Conservation (phyloP, 2,113 vertebrate species). For the Podarcis raffonei region DNA sequence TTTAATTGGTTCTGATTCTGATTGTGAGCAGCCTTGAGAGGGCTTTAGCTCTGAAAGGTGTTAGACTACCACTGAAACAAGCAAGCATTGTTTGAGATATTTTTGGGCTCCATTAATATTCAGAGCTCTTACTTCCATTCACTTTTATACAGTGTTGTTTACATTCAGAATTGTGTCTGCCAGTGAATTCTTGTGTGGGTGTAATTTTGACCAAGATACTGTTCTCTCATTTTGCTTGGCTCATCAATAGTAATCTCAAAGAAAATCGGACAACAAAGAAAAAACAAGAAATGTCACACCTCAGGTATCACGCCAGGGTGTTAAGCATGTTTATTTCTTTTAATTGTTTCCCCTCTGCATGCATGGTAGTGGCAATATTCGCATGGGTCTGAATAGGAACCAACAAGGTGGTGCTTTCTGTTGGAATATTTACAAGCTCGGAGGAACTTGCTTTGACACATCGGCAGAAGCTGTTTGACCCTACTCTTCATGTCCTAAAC, state of each 20-base stretch:
- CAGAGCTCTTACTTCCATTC: no score
- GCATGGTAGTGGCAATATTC: background rate
- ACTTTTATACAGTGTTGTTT: background rate
- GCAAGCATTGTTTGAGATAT: background rate
- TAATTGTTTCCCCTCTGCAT: background rate
- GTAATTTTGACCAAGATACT: background rate
- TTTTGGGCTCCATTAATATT: background rate
- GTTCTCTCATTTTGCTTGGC: background rate
- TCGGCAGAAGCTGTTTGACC: background rate
- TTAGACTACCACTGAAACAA: no score
- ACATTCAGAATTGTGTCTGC: background rate
- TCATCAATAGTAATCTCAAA: background rate
- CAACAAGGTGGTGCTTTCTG: background rate
- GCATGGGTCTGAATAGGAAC: background rate
- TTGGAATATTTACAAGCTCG: background rate
- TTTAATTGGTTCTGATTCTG: background rate
- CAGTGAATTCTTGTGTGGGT: background rate
- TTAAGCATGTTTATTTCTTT: background rate
- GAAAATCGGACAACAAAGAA: background rate
- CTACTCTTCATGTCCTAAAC: background rate
- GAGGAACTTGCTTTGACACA: background rate
- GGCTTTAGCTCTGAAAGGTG: background rate
- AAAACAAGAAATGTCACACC: background rate
- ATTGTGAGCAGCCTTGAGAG: background rate
- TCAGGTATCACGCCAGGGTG: background rate